phyloP scores from a whole-genome alignment of 2,888 invertebrate species.

The Clitarchus hookeri region DNA sequence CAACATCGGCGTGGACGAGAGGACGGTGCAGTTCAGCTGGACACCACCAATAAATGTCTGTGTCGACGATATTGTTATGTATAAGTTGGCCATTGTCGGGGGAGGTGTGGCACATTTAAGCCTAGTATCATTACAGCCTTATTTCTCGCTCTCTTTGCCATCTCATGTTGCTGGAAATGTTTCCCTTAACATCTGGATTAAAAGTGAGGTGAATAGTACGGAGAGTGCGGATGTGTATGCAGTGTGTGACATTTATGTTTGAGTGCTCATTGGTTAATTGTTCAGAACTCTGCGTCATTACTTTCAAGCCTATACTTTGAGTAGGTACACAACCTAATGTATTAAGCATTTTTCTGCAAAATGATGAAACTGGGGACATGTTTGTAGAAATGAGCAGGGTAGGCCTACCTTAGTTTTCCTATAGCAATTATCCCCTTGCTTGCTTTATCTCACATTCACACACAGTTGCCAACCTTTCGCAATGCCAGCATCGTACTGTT shows the following conservation, averaged over 20 bases:
- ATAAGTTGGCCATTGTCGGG: background rate
- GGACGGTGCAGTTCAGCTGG: background rate
- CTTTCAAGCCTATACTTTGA: too few species aligned
- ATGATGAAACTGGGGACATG: too few species aligned
- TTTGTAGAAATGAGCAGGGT: too few species aligned
- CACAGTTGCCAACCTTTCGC: too few species aligned
- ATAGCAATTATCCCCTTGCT: too few species aligned
- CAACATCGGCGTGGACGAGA: background rate
- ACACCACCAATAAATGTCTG: slow-evolving; percentile 16
- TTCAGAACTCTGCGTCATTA: too few species aligned
- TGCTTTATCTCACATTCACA: too few species aligned
- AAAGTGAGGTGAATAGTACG: slow-evolving; percentile 5
- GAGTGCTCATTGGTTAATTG: too few species aligned
- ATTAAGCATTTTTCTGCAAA: too few species aligned
- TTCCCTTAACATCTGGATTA: slow-evolving; percentile 28
- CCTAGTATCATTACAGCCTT: background rate
- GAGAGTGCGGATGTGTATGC: slow-evolving; percentile 22
- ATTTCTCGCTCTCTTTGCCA: background rate
- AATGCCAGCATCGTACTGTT: too few species aligned
- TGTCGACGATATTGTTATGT: background rate
- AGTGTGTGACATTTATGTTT: slow-evolving; percentile 12
- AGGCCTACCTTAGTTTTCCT: too few species aligned
- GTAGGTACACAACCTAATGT: too few species aligned
- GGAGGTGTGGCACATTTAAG: background rate
- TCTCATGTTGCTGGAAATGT: background rate